Evolutionary conservation across 2,888 invertebrate genomes (phyloP), one percentile per base, ranked within the genome.

Genomic region (Ormia ochracea): DNA sequence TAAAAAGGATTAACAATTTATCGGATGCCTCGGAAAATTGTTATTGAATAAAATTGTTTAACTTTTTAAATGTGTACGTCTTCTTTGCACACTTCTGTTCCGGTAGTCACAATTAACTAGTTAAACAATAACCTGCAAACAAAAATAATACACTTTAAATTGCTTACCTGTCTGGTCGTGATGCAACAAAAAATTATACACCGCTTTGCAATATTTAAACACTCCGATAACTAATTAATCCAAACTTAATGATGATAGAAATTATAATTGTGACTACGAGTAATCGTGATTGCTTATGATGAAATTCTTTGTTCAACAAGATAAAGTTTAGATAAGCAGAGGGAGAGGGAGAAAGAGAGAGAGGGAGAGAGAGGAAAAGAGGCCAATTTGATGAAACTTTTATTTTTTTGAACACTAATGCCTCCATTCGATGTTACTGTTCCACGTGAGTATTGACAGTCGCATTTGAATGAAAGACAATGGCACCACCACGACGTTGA

Each of bases 391-490:
- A n/a, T n/a, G n/a, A n/a, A n/a, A n/a, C n/a, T n/a, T n/a, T n/a
- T n/a, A n/a, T n/a, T n/a, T n/a, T n/a, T n/a, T 59, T 5, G 28
- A 41, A 63, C 21, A 12, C 5, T 36, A 17, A 19, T 17, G 1
- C 14, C 33, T 12, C 4, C 1, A 41, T 43, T 10, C 3, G 28
- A 28, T 6, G 23, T 41, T 38, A 79, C 23, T 82, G 82, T 28
- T 84, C 84, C 56, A 86, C 78, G 77, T 86, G 41, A 21, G 86
- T 85, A 50, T 88, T 86, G 80, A 89, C 85, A 4, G 88, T 89
- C 33, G 85, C 87, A 56, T 83, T 87, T 7, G 89, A 89, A n/a
- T 87, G 85, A 78, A 87, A 89, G 9, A 89, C 86, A 19, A 89
- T 89, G 78, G 87, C 88, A 38, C 86, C 85, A 52, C 85, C 86